Evolutionary conservation across 2,797 vertebrate genomes (phyloP), one percentile per base, ranked within the genome.

Genomic region (Rhabdomys pumilio): DNA sequence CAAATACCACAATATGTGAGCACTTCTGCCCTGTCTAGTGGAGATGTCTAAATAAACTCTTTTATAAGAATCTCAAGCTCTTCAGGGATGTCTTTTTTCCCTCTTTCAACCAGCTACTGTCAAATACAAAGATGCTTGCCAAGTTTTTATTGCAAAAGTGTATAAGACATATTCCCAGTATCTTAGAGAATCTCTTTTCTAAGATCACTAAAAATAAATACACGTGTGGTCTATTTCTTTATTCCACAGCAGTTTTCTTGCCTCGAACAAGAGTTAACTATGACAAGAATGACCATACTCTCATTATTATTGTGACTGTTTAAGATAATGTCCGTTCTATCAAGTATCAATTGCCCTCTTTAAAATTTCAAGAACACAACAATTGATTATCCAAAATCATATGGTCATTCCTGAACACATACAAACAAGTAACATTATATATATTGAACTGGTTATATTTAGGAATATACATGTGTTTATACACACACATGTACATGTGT

Each of bases 191-290:
- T 34, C 13, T 12, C 4, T 38, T 96, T 89, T 29, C 67, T 61
- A 26, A 96, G 88, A 80, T 89, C 26, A 22, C 75, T 69, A 59
- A 91, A 92, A 73, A 92, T 80, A 57, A 89, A 89, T 19, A 63
- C 14, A 89, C 41, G 38, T 69, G 57, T 76, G 11, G 4, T 61
- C 41, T 96, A 59, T 81, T 96, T 91, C 83, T 96, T 53, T 73
- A 50, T 89, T 91, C 55, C 88, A 29, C 22, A 89, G 47, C 80
- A 95, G 19, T 12, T 95, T 92, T 92, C 29, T 15, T 63, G 24
- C 61, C 67, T 93, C 22, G 94, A 89, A 53, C 13, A 50, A 94
- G 20, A 75, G 86, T 50, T 91, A 94, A 92, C 26, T 73, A 87
- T 90, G 84, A 6, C n/a, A 87, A 80, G 26, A 93, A 63, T 69